Evolutionary conservation across 1,140 invertebrate genomes (phyloP).

Genomic region (Meloidogyne hapla): DNA sequence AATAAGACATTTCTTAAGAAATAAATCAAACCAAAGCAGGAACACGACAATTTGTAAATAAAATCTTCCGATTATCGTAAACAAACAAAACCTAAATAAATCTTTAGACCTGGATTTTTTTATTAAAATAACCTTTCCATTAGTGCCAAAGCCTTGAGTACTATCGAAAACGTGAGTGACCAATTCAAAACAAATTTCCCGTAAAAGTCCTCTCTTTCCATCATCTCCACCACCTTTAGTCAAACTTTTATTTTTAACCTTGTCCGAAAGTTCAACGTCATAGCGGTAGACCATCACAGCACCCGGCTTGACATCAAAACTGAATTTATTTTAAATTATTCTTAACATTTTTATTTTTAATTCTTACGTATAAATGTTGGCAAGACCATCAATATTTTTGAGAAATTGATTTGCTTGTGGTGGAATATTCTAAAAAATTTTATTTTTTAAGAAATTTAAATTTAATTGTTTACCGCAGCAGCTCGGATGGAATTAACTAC

Average conservation of each 20-base stretch:
- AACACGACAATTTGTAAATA: conserved; percentile 21
- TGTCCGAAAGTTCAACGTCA: conserved; percentile 7
- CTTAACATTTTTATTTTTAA: not conserved
- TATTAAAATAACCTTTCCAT: not conserved
- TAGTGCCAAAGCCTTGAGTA: conserved; percentile 12
- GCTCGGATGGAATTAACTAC: not conserved
- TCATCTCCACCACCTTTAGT: conserved; percentile 19
- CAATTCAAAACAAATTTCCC: conserved; percentile 9
- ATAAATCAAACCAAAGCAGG: not conserved
- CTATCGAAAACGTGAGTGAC: not conserved
- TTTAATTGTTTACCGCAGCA: not conserved
- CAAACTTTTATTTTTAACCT: conserved; percentile 10
- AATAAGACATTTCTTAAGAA: not conserved
- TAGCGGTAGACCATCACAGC: conserved; percentile 11
- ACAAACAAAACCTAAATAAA: conserved; percentile 15
- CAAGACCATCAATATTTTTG: not conserved
- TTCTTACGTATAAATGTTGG: not conserved
- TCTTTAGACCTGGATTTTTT: not conserved
- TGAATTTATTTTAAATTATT: not conserved
- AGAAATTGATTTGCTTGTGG: not conserved
- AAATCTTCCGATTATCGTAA: conserved; percentile 16
- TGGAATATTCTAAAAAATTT: conserved; percentile 20
- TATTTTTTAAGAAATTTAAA: not conserved
- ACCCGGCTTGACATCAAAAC: conserved; percentile 14
- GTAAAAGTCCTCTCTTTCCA: conserved; percentile 21